These are phyloP conservation scores for Meriones unguiculatus DNA, from an alignment of 2,113 vertebrate genomes.

Conservation along the genomic window DNA sequence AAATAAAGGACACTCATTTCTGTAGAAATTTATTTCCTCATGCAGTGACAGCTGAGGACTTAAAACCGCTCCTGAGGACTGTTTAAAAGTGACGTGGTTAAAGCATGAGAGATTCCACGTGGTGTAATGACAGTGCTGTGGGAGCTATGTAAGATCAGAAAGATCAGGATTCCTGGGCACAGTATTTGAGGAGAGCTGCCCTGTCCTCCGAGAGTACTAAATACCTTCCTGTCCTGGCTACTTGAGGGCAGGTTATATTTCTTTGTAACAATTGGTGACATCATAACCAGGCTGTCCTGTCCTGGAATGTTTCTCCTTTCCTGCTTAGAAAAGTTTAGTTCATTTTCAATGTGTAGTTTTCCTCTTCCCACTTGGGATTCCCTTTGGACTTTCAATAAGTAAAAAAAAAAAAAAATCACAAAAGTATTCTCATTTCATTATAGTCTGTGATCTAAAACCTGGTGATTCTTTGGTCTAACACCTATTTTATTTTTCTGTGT, in stretches of 20 bases:
- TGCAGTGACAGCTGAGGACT: background rate
- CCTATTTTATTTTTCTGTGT: background rate
- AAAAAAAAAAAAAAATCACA: slow-evolving; percentile 17
- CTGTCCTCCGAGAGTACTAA: background rate
- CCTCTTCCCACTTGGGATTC: background rate
- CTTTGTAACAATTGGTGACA: slow-evolving; percentile 69
- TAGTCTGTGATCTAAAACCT: slow-evolving; percentile 7
- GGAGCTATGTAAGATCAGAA: background rate
- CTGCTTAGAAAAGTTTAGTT: slow-evolving; percentile 34
- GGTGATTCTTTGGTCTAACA: background rate
- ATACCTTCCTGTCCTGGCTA: background rate
- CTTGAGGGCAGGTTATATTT: slow-evolving; percentile 3
- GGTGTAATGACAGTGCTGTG: background rate
- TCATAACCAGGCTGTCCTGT: slow-evolving; percentile 64
- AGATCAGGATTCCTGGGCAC: background rate
- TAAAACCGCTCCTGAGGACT: slow-evolving; percentile 4
- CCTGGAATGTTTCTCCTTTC: background rate
- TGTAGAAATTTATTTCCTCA: slow-evolving; percentile 39
- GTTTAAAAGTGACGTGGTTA: background rate
- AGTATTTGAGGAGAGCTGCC: background rate
- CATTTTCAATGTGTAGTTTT: slow-evolving; percentile 37
- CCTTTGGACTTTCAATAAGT: slow-evolving; percentile 34
- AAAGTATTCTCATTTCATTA: background rate
- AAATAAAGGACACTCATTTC: slow-evolving; percentile 7
- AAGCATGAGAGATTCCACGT: background rate